A percentile compares a stretch with the other conserved stretches of the same genome.
Conservation (phyloP, 2,888 invertebrate species). For the Coecobrya sp. region DNA sequence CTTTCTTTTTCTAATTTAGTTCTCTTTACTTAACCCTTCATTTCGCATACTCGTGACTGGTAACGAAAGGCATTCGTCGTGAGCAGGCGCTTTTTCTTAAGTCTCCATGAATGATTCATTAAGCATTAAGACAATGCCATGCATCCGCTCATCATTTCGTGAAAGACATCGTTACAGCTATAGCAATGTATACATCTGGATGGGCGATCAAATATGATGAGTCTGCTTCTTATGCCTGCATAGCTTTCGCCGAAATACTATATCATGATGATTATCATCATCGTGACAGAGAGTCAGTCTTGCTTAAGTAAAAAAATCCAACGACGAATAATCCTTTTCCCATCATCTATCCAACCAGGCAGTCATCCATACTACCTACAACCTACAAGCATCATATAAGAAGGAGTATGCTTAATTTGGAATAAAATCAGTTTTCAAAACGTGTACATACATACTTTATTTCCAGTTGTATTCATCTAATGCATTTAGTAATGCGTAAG, state of each 20-base stretch:
- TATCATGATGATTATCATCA: not conserved
- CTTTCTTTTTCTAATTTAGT: not conserved
- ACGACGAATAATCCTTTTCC: not conserved
- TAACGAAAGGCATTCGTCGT: constrained; percentile 2
- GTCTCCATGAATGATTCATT: constrained; percentile 71
- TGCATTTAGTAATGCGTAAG: no score
- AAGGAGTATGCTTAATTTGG: no score
- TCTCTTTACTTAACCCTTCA: constrained; percentile 11
- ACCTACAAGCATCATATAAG: not conserved
- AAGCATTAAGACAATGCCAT: constrained; percentile 25
- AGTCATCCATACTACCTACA: no score
- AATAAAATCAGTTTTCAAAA: no score
- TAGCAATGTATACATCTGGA: not conserved
- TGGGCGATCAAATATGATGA: not conserved
- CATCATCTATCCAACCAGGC: not conserved
- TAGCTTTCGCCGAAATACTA: not conserved
- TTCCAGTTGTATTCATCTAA: no score
- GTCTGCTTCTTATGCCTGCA: not conserved
- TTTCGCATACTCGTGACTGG: not conserved
- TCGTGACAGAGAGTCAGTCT: not conserved
- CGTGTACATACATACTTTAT: no score
- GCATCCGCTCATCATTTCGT: not conserved
- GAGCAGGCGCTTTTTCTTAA: not conserved
- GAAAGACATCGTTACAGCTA: not conserved
- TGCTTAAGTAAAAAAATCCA: constrained; percentile 11